A percentile compares a stretch with the other conserved stretches of the same genome.
Evolutionary conservation across 2,888 invertebrate species (phyloP).

Genomic region (Sussaba pulchella): DNA sequence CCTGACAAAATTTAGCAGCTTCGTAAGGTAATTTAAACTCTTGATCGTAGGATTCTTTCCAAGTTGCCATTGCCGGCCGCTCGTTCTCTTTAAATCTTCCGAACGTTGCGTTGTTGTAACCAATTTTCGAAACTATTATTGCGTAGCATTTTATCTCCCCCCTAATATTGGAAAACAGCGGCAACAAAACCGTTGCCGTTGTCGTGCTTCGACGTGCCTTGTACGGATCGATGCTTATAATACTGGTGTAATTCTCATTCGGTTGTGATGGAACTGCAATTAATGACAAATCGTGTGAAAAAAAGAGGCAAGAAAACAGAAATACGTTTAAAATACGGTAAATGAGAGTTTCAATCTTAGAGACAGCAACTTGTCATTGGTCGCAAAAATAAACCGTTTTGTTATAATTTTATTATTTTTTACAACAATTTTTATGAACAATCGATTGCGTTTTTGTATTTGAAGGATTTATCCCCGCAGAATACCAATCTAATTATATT

Average conservation of each 20-base stretch:
- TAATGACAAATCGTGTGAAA: slow-evolving; percentile 13
- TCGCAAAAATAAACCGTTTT: no score
- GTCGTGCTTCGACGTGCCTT: slow-evolving; percentile 76
- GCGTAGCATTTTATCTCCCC: slow-evolving; percentile 79
- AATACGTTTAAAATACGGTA: no score
- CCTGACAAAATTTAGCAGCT: slow-evolving; percentile 75
- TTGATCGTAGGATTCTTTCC: slow-evolving; percentile 77
- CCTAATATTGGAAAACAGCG: slow-evolving; percentile 76
- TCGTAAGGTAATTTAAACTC: slow-evolving; percentile 79
- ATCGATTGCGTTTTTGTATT: no score
- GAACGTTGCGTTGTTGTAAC: slow-evolving; percentile 66
- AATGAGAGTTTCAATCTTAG: no score
- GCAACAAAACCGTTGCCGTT: slow-evolving; percentile 77
- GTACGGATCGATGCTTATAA: slow-evolving; percentile 77
- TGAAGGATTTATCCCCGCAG: no score
- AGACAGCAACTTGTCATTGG: no score
- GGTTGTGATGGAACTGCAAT: slow-evolving; percentile 78
- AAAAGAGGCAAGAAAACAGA: no score
- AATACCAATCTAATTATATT: no score
- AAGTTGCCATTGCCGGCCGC: slow-evolving; percentile 76
- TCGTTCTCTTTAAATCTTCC: slow-evolving; percentile 69
- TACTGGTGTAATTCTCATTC: slow-evolving; percentile 73
- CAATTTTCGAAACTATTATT: slow-evolving; percentile 77
- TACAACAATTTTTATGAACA: no score
- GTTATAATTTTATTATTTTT: not conserved